phyloP scores from a whole-genome alignment of 2,888 invertebrate genomes.

The Xestia rhomboidea region DNA sequence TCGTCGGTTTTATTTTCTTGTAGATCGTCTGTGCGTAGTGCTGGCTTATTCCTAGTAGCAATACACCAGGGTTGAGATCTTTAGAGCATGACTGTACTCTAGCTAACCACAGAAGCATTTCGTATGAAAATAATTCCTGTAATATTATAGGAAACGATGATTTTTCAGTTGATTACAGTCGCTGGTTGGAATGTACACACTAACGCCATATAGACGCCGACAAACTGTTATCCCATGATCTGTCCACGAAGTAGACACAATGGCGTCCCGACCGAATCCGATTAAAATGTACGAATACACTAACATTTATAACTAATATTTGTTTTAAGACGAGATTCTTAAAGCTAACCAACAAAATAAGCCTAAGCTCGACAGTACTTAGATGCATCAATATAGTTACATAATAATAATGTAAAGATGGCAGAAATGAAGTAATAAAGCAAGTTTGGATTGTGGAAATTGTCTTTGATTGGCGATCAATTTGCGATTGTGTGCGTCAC shows the following conservation, averaged over 20 bases:
- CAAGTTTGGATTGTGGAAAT: not conserved
- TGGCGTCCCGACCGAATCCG: too few species aligned
- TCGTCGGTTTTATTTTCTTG: constrained; percentile 5
- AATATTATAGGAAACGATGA: not conserved
- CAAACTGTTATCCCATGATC: too few species aligned
- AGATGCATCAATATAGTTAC: not conserved
- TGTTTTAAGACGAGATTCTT: too few species aligned
- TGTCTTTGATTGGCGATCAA: not conserved
- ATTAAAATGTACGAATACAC: too few species aligned
- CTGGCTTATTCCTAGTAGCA: not conserved
- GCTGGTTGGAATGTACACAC: not conserved
- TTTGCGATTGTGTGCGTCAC: not conserved
- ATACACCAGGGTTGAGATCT: not conserved
- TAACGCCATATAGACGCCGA: not conserved
- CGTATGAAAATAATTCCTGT: not conserved
- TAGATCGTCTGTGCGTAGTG: not conserved
- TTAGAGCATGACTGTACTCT: not conserved
- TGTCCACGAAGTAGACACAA: too few species aligned
- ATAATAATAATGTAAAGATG: not conserved
- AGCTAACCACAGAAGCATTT: not conserved
- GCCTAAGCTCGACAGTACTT: not conserved
- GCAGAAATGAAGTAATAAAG: not conserved
- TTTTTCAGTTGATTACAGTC: not conserved
- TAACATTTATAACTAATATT: too few species aligned
- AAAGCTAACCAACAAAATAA: too few species aligned